These are phyloP conservation scores for Cavia aperea DNA, from an alignment of 2,113 vertebrate species.

Conservation along the genomic window DNA sequence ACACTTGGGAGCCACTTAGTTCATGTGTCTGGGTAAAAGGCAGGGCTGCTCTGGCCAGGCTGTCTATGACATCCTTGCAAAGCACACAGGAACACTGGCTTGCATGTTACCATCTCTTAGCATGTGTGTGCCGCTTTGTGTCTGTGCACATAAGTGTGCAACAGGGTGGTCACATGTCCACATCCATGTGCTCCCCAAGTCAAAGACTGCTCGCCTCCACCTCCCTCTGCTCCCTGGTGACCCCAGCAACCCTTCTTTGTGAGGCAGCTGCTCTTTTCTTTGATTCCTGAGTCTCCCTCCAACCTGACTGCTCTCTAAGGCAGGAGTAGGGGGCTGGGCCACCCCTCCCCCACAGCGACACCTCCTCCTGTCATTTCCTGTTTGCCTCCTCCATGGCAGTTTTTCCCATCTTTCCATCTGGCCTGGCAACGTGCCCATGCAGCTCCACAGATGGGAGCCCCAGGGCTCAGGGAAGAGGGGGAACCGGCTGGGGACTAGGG, in stretches of 20 bases:
- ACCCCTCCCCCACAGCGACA: not conserved
- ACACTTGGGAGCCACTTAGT: not conserved
- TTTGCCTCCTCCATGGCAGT: conserved; percentile 51
- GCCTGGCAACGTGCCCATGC: conserved; percentile 50
- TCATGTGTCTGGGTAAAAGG: not conserved
- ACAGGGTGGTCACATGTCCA: not conserved
- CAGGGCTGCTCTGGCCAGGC: not conserved
- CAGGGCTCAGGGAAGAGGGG: not conserved
- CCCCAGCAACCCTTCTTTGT: not conserved
- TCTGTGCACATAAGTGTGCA: not conserved
- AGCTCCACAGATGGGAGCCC: not conserved
- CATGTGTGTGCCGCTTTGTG: not conserved
- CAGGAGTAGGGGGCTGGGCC: not conserved
- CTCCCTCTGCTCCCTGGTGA: not conserved
- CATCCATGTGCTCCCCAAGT: not conserved
- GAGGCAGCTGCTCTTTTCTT: not conserved
- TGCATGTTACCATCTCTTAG: not conserved
- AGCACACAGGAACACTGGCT: not conserved
- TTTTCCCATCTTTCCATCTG: conserved; percentile 59
- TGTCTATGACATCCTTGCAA: not conserved
- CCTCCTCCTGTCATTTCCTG: conserved; percentile 5
- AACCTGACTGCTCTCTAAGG: not conserved
- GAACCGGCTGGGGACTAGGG: not conserved
- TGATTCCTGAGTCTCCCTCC: not conserved
- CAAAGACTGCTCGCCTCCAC: not conserved